These are phyloP conservation scores for Jacana jacana DNA, from an alignment of 2,113 vertebrate genomes.

Conservation along the genomic window DNA sequence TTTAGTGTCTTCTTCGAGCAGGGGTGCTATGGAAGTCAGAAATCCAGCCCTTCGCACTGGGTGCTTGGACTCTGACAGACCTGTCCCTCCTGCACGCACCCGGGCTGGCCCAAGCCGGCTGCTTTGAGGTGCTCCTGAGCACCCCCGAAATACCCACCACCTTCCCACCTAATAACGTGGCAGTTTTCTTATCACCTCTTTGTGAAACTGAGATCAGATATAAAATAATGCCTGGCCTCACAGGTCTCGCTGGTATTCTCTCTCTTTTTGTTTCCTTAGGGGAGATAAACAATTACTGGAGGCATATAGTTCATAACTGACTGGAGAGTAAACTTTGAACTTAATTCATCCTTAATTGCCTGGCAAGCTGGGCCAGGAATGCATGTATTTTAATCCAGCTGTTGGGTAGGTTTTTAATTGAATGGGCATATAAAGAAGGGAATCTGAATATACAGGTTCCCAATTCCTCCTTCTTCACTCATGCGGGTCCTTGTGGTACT, in stretches of 20 bases:
- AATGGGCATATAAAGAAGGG: background rate
- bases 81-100: rapidly evolving
- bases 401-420: background rate
- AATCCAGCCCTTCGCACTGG: background rate
- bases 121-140: rapidly evolving
- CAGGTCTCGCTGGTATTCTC: background rate
- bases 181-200: background rate
- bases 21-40: background rate
- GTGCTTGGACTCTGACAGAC: background rate
- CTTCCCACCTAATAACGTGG: background rate
- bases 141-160: background rate
- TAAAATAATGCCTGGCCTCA: background rate
- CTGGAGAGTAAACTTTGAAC: background rate
- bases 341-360: background rate
- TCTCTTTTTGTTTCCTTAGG: too few species aligned
- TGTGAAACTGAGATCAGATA: background rate
- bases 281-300: background rate
- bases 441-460: background rate
- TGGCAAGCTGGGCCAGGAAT: background rate
- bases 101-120: rapidly evolving
- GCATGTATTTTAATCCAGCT: background rate
- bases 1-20: background rate
- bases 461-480: background rate
- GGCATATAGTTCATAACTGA: background rate
- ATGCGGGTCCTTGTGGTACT: background rate